Percentiles rank a stretch among this genome's conserved stretches.
phyloP scores from a whole-genome alignment of 1,140 invertebrate genomes.

The Drosophila carrolli region DNA sequence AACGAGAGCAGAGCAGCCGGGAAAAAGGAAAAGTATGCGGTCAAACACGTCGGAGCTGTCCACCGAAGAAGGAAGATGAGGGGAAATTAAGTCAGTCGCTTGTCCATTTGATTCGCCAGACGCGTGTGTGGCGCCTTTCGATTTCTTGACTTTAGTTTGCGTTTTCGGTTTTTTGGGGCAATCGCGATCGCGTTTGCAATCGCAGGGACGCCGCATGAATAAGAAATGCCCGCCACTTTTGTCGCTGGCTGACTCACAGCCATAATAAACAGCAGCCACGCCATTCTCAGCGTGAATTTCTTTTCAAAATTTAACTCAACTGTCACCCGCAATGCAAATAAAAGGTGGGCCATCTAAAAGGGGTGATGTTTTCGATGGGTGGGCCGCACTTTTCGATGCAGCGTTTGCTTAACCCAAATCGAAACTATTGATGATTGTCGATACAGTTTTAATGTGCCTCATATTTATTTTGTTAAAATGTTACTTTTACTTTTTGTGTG shows the following conservation, averaged over 20 bases:
- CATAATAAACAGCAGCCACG: slow-evolving; percentile 39
- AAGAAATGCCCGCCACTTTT: slow-evolving; percentile 53
- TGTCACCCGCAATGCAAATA: slow-evolving; percentile 67
- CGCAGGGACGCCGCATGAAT: slow-evolving; percentile 65
- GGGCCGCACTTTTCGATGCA: slow-evolving; percentile 23
- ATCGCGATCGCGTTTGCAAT: slow-evolving; percentile 66
- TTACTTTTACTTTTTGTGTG: slow-evolving; percentile 54
- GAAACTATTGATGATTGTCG: slow-evolving; percentile 43
- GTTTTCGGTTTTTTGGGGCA: slow-evolving; percentile 30
- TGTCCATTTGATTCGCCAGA: slow-evolving; percentile 78
- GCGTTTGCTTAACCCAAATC: slow-evolving; percentile 64
- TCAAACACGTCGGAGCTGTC: slow-evolving; percentile 12
- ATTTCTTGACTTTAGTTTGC: slow-evolving; percentile 46
- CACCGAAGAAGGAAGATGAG: slow-evolving; percentile 19
- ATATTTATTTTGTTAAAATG: slow-evolving; percentile 72
- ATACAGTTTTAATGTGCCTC: slow-evolving; percentile 44
- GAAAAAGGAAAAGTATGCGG: slow-evolving; percentile 24
- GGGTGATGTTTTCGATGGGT: slow-evolving; percentile 1
- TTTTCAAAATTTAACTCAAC: slow-evolving; percentile 68
- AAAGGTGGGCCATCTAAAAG: slow-evolving; percentile 55
- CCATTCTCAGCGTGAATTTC: slow-evolving; percentile 64
- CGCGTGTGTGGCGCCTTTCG: slow-evolving; percentile 73
- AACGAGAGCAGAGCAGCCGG: slow-evolving; percentile 11
- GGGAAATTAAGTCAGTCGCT: slow-evolving; percentile 48
- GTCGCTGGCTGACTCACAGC: slow-evolving; percentile 48